These are phyloP conservation scores for Sinocyclocheilus anophthalmus DNA, from an alignment of 2,113 vertebrate genomes.

Conservation along the genomic window DNA sequence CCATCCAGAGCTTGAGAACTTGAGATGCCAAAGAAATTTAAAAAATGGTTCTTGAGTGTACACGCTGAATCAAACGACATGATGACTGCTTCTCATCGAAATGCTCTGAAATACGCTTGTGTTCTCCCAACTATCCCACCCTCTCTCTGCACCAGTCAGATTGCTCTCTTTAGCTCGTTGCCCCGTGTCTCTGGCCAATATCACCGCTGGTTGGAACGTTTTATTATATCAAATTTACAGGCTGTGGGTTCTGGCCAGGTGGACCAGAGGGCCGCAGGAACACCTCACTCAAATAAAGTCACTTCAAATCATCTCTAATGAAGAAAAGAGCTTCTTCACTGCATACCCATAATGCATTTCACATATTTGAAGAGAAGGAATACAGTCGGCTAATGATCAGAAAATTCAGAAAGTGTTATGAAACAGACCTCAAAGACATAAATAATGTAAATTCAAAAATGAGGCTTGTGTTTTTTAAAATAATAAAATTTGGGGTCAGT, in stretches of 20 bases:
- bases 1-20: background rate
- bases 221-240: constrained; percentile 78
- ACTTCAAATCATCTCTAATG: constrained; percentile 69
- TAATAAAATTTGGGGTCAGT: too few species aligned
- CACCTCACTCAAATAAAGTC: constrained; percentile 71
- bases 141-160: constrained; percentile 19
- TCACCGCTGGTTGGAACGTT: constrained; percentile 56
- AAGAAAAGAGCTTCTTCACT: constrained; percentile 59
- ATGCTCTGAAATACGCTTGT: background rate
- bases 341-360: constrained; percentile 4
- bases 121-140: constrained; percentile 1
- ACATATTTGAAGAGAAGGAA: background rate
- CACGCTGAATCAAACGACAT: background rate
- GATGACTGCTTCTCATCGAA: background rate
- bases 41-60: constrained; percentile 9
- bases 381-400: background rate
- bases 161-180: background rate
- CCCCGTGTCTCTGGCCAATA: constrained; percentile 54
- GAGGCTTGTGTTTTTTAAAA: too few species aligned
- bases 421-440: background rate
- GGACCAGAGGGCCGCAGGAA: constrained; percentile 57
- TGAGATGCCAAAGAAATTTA: constrained; percentile 13
- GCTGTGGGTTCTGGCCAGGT: constrained; percentile 68
- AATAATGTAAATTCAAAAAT: background rate
- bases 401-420: background rate